Percentiles rank a stretch among this genome's conserved stretches.
Evolutionary conservation across 2,113 vertebrate species (phyloP).

Genomic region (Parus major): DNA sequence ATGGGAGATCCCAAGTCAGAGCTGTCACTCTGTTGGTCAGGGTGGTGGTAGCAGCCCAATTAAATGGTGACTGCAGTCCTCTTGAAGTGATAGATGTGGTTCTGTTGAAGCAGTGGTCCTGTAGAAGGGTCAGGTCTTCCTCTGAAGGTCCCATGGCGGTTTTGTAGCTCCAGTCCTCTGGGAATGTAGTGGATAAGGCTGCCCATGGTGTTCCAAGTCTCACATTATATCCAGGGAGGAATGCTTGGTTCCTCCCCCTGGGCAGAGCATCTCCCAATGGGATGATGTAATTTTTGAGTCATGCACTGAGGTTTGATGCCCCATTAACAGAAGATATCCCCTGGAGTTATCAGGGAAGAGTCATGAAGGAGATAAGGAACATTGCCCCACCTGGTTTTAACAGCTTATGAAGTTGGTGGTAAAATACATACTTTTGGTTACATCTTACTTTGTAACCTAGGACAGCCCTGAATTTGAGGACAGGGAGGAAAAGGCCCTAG

Average conservation of each 20-base stretch:
- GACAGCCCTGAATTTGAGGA: not conserved
- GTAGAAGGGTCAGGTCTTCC: not conserved
- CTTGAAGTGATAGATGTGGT: not conserved
- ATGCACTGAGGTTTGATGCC: not conserved
- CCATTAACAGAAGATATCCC: not conserved
- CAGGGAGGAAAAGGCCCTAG: not conserved
- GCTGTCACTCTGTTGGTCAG: not conserved
- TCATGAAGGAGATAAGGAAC: not conserved
- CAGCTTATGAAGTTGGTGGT: not conserved
- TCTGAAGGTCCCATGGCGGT: not conserved
- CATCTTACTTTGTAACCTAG: not conserved
- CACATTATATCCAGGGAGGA: not conserved
- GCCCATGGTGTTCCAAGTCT: fast-evolving
- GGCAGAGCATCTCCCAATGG: fast-evolving
- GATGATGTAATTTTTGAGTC: not conserved
- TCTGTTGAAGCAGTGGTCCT: not conserved
- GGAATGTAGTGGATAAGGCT: not conserved
- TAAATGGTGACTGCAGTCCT: not conserved
- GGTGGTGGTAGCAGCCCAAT: not conserved
- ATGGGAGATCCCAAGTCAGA: not conserved
- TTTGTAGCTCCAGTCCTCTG: not conserved
- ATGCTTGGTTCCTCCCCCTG: not conserved
- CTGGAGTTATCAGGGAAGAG: not conserved
- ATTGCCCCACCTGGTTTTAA: not conserved
- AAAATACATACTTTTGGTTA: not conserved